These are phyloP conservation scores for Strigamia crassipes DNA, from an alignment of 2,888 invertebrate genomes.

Conservation along the genomic window DNA sequence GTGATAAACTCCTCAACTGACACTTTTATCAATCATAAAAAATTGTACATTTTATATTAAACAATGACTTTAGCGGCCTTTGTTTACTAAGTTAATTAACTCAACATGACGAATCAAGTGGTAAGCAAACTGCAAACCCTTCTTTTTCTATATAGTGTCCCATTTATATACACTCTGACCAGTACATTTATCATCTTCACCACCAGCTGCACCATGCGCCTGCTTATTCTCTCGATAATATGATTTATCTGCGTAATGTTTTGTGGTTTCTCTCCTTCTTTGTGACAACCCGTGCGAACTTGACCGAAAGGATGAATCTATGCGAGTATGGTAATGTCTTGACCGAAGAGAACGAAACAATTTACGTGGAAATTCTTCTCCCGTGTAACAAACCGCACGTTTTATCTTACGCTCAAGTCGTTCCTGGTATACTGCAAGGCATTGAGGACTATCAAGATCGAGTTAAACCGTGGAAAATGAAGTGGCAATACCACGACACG, in stretches of 20 bases:
- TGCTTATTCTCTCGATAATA: not conserved
- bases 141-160: not conserved
- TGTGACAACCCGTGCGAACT: not conserved
- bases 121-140: constrained; percentile 1
- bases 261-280: not conserved
- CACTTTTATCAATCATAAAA: not conserved
- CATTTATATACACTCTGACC: not conserved
- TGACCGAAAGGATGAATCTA: not conserved
- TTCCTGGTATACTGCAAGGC: not conserved
- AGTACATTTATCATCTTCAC: not conserved
- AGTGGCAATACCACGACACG: not conserved
- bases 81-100: constrained; percentile 1
- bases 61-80: not conserved
- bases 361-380: not conserved
- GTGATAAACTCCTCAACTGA: not conserved
- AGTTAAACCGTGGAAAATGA: not conserved
- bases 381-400: not conserved
- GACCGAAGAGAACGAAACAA: not conserved
- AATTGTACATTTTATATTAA: not conserved
- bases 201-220: not conserved
- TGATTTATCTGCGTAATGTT: not conserved
- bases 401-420: not conserved
- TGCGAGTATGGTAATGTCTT: not conserved
- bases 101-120: not conserved
- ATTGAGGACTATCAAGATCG: not conserved